Base-by-base conservation (phyloP, 1,140 invertebrate genomes). In the Eulimnadia texana region DNA sequence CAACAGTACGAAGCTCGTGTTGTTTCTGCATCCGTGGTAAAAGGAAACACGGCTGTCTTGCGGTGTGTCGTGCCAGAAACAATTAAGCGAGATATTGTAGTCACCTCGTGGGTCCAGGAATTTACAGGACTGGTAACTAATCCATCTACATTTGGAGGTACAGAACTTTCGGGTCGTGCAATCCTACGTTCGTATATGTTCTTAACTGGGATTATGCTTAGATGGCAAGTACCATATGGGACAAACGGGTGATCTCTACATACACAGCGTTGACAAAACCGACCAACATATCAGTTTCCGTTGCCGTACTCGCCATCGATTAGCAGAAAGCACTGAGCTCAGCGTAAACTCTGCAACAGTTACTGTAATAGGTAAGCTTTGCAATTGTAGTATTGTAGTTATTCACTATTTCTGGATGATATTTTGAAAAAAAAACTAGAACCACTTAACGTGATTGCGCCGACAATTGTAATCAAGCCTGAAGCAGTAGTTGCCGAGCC, bases 91-190 rank as follows among this genome's bases (percentile, higher is more conserved):
- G 80, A 88, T 71, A 86, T 91, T 59, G 78, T 83, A 68, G 86
- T 91, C 25, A 84, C 87, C 50, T 84, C 85, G 25, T 92, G 89
- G 89, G 77, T 82, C 64, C 84, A 82, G 72, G 88, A 88, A 69
- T 81, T 84, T 25, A 81, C 84, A 25, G 78, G 80, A 49, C 83
- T 85, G 70, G 83, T 83, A 71, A 85, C 86, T 66, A 85, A 85
- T 68, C 16, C 20, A 25, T 54, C 16, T 16, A 20, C 52, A 54
- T 22, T 25, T 54, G 52, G 52, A 54, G 16, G 25, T 54, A 22
- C n/a, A 54, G 52, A 54, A n/a, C 22, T 50, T 50, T 50, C 49
- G n/a, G n/a, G n/a, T n/a, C n/a, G n/a, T n/a, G n/a, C n/a, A n/a
- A n/a, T n/a, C n/a, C n/a, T n/a, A n/a, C n/a, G n/a, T n/a, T n/a